Evolutionary conservation across 2,797 vertebrate species (phyloP), one percentile per base, ranked within the genome.

Genomic region (Distichodus sexfasciatus): DNA sequence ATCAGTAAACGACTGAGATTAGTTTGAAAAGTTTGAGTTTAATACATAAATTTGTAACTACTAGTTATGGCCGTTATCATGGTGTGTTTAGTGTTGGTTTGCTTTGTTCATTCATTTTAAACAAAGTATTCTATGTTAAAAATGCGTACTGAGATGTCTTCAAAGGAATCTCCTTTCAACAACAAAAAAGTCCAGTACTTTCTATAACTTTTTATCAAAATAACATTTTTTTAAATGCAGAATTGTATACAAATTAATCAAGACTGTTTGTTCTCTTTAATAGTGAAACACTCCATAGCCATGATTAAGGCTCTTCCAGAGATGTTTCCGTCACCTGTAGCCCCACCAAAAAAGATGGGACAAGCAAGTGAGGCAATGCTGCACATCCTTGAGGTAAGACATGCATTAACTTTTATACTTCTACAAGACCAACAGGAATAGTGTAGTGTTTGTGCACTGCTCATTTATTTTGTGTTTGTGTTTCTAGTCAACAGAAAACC

Each of bases 221-320:
- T 26, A 50, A 50, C 19, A 28, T 9, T 10, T 11, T 50, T 50
- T 19, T 47, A 19, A 23, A 47, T 47, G 44, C 44, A 50, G 19
- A 23, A 50, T 23, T 26, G 47, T 14, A 50, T 46, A 21, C n/a
- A n/a, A n/a, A n/a, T n/a, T n/a, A n/a, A n/a, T n/a, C n/a, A n/a
- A n/a, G n/a, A n/a, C n/a, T n/a, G n/a, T n/a, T n/a, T n/a, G n/a
- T n/a, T n/a, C 14, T 44, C 41, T 44, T 4, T 5, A 60, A 48
- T 28, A 77, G 71, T 65, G 19, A 66, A 48, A 60, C 60, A 58
- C 28, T 69, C 60, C 15, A 61, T 66, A 14, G 66, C 44, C 51
- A 26, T 66, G 70, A 73, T 73, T 65, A 67, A 67, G 74, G 75
- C 70, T 64, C 50, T 72, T 11, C 65, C 75, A 24, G 50, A 72